phyloP scores from a whole-genome alignment of 2,113 vertebrate species.

The Nycticryphes semicollaris region DNA sequence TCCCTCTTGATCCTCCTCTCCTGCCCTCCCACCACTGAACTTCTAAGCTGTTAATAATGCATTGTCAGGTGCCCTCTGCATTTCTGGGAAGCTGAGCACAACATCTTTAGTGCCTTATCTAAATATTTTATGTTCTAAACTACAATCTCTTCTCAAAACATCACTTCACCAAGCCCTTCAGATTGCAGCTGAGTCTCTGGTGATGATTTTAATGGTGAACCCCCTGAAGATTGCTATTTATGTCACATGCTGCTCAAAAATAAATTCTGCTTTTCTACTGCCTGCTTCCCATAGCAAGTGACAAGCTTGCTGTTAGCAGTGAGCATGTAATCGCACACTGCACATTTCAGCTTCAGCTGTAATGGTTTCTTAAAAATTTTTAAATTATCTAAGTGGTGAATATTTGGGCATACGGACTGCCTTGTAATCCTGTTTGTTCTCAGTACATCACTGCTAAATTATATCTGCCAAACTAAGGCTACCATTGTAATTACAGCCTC shows the following conservation, averaged over 20 bases:
- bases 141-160: slow-evolving; percentile 5
- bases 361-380: slow-evolving; percentile 65
- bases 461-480: slow-evolving; percentile 20
- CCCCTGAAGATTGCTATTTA: slow-evolving; percentile 41
- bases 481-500: slow-evolving; percentile 42
- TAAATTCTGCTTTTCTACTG: slow-evolving; percentile 26
- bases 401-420: slow-evolving; percentile 30
- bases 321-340: slow-evolving; percentile 47
- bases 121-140: slow-evolving; percentile 46
- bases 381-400: slow-evolving; percentile 12
- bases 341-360: slow-evolving; percentile 31
- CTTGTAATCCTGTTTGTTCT: slow-evolving; percentile 52
- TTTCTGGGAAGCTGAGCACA: slow-evolving; percentile 1
- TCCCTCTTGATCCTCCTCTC: background rate
- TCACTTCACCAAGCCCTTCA: background rate
- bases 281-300: slow-evolving; percentile 25
- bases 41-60: slow-evolving; percentile 11
- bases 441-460: slow-evolving; percentile 27
- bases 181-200: background rate
- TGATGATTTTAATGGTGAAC: background rate
- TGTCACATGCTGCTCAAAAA: slow-evolving; percentile 57
- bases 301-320: slow-evolving; percentile 56
- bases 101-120: slow-evolving; percentile 7
- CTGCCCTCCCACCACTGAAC: background rate
- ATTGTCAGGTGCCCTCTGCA: background rate